phyloP scores from a whole-genome alignment of 2,797 vertebrate genomes.

The Rhodeus uyekii region DNA sequence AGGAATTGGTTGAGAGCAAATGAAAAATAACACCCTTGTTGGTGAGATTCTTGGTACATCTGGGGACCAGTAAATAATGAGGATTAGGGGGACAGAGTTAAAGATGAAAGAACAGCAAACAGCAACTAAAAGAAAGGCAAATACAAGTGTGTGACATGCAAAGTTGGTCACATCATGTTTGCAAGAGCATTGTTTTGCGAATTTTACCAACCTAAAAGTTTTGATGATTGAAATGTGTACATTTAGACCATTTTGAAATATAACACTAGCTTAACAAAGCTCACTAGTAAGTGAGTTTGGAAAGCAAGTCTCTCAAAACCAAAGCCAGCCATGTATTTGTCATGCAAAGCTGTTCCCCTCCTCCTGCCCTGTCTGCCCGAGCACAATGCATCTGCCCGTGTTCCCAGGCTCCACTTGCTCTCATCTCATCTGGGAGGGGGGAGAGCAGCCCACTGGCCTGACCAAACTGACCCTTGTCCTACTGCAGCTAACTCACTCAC shows the following conservation, averaged over 20 bases:
- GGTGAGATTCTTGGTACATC: conserved; percentile 18
- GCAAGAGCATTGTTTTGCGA: no score
- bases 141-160: neutral
- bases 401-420: conserved; percentile 61
- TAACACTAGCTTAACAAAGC: neutral
- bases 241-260: neutral
- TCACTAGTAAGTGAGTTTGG: conserved; percentile 23
- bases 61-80: conserved; percentile 27
- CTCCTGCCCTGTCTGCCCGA: conserved; percentile 55
- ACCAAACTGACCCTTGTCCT: conserved; percentile 63
- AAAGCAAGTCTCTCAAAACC: conserved; percentile 66
- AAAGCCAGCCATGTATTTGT: conserved; percentile 58
- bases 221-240: neutral
- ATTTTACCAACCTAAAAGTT: neutral
- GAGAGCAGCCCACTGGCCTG: conserved; percentile 52
- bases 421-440: conserved; percentile 41
- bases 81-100: conserved; percentile 5
- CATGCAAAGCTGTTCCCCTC: conserved; percentile 63
- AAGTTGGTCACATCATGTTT: neutral
- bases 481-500: conserved; percentile 38
- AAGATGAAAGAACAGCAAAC: neutral
- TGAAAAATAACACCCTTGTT: conserved; percentile 26
- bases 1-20: conserved; percentile 39
- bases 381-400: conserved; percentile 58
- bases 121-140: neutral